A percentile compares a stretch with the other conserved stretches of the same genome.
phyloP scores from a whole-genome alignment of 2,797 vertebrate species.

The Podarcis lilfordi region DNA sequence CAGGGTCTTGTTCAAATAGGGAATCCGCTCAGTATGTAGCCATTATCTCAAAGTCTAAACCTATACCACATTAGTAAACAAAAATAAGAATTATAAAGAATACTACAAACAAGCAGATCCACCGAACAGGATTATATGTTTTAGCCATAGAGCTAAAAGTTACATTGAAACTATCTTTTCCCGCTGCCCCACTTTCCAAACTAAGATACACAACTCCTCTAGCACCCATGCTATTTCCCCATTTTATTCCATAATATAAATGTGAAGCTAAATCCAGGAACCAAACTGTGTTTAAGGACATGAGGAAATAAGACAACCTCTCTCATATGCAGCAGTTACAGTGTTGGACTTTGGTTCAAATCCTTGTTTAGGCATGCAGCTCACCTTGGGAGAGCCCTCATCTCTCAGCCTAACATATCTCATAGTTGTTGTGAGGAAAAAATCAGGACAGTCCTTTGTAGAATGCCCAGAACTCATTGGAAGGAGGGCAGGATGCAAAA shows the following conservation, averaged over 20 bases:
- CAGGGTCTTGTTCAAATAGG: not conserved
- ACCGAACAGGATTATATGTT: not conserved
- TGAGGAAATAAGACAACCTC: not conserved
- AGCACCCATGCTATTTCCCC: not conserved
- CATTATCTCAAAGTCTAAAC: not conserved
- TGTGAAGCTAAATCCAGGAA: not conserved
- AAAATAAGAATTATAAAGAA: not conserved
- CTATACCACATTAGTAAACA: not conserved
- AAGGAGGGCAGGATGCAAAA: not conserved
- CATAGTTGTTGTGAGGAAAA: too few species aligned
- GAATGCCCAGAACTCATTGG: not conserved
- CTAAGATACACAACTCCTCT: not conserved
- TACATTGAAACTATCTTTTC: not conserved
- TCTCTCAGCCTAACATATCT: not conserved
- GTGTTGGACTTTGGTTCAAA: not conserved
- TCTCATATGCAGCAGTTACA: not conserved
- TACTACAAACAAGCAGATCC: not conserved
- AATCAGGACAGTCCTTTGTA: not conserved
- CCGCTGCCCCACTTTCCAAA: not conserved
- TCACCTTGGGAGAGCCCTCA: not conserved
- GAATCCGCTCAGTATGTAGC: not conserved
- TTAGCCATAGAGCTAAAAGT: not conserved
- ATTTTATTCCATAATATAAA: not conserved
- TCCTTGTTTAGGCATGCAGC: not conserved
- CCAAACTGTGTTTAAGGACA: not conserved